Percentiles rank a stretch among this genome's conserved stretches.
These are phyloP conservation scores for Aptenodytes patagonicus DNA, from an alignment of 2,113 vertebrate species.

Conservation along the genomic window DNA sequence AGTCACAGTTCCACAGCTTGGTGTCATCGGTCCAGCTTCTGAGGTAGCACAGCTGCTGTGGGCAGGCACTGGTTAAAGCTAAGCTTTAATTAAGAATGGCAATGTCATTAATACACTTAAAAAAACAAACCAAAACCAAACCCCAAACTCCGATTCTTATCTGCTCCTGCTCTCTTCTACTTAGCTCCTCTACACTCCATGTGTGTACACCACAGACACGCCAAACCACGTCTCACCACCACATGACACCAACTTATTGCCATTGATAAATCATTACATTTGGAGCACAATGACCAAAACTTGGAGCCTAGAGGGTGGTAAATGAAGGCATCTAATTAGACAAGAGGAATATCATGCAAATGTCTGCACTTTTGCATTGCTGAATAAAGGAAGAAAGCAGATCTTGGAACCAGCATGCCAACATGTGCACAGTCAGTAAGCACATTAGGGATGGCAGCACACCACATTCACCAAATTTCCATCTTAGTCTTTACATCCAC, in stretches of 20 bases:
- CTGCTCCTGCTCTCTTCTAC: background rate
- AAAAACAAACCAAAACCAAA: background rate
- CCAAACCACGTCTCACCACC: background rate
- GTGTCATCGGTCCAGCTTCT: background rate
- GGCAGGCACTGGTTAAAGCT: background rate
- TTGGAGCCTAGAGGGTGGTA: background rate
- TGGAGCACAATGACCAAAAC: background rate
- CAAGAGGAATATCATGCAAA: background rate
- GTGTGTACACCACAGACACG: background rate
- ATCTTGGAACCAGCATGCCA: background rate
- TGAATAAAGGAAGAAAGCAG: background rate
- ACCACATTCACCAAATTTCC: background rate
- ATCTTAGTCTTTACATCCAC: background rate
- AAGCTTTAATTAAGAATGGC: background rate
- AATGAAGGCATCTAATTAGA: background rate
- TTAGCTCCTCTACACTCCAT: accelerated
- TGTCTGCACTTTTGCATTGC: background rate
- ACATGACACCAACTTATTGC: background rate
- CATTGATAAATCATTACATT: background rate
- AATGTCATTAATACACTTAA: background rate
- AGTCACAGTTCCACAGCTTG: accelerated
- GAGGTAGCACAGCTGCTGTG: background rate
- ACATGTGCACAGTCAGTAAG: background rate
- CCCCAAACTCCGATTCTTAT: background rate
- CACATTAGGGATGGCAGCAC: background rate